Conservation (phyloP, 53 echinoderm and acorn worm genomes). For the Henricia sp. region DNA sequence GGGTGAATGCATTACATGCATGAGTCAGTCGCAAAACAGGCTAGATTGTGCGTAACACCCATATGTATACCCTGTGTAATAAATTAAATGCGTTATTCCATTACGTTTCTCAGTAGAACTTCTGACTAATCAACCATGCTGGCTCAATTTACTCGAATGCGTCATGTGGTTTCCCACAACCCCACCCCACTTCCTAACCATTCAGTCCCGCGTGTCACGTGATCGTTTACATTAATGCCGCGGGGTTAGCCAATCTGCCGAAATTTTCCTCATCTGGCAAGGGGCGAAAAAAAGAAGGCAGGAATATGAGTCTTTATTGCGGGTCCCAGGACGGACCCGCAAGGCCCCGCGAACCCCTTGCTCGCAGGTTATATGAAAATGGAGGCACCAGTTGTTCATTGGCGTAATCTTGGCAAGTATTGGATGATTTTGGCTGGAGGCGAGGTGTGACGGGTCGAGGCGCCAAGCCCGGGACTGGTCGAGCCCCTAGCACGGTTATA, state of each 20-base stretch:
- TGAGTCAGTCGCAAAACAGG: no score
- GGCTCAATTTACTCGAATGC: no score
- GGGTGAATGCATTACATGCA: no score
- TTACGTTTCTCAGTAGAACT: no score
- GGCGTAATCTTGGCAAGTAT: constrained; percentile 3
- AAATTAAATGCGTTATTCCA: no score
- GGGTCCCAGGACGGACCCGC: neutral
- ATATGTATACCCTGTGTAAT: no score
- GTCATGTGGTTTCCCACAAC: neutral
- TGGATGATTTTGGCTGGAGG: constrained; percentile 9
- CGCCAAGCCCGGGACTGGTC: constrained; percentile 28
- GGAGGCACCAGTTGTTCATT: constrained; percentile 1
- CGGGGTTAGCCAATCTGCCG: constrained; percentile 20
- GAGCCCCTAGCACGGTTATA: neutral
- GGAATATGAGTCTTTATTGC: constrained; percentile 35
- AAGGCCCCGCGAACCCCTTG: no score
- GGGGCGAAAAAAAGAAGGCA: neutral
- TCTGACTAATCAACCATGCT: no score
- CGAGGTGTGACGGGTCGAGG: constrained; percentile 41
- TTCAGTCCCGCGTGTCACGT: neutral
- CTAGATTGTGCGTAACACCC: no score
- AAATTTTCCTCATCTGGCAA: neutral
- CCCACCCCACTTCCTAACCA: neutral
- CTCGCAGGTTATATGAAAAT: no score
- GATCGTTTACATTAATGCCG: constrained; percentile 21